Evolutionary conservation across 2,888 invertebrate genomes (phyloP), one percentile per base, ranked within the genome.

Genomic region (Athripsodes cinereus): DNA sequence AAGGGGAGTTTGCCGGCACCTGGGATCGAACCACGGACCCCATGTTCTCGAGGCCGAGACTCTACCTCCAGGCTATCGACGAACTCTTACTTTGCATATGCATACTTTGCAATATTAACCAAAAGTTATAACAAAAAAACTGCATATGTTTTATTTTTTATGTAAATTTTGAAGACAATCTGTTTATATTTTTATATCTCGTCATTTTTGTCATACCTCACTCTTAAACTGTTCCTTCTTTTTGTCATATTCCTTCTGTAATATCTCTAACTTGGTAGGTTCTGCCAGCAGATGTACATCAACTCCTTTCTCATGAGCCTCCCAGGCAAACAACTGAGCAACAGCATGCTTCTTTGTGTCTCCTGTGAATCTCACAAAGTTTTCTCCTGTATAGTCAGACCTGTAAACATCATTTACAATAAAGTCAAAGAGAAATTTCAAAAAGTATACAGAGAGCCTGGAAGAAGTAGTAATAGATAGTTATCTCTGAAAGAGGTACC

Each of bases 241-340:
- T 65, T 90, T 84, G 58, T 89, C 88, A 71, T 93, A 97, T 72
- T 97, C 92, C 55, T 88, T 84, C 72, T 95, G 89, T 59, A 99
- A 74, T 66, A 94, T 74, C 72, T 97, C 98, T 62, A 98, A 76
- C 74, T 97, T 97, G 11, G 99, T 99, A 6, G 99, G 99, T 72
- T 99, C 99, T 2, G 98, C 98, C 65, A 98, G 81, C 57, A 97
- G 81, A 72, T 97, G 95, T 21, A 96, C 94, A 75, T 96, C 96
- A 0, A 96, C 89, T 2, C 96, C 96, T 66, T 88, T 85, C 57
- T 92, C 89, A 69, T 92, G 90, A 2, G 96, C 96, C 69, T 97
- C 96, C 97, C 98, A 98, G 2, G 97, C 96, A 81, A 98, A 98
- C 69, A 95, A 71, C 71, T 98, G 97, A 16, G 95, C 92, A 13